Base-by-base conservation (phyloP, 2,888 invertebrate genomes). In the Sarcophaga caerulescens region DNA sequence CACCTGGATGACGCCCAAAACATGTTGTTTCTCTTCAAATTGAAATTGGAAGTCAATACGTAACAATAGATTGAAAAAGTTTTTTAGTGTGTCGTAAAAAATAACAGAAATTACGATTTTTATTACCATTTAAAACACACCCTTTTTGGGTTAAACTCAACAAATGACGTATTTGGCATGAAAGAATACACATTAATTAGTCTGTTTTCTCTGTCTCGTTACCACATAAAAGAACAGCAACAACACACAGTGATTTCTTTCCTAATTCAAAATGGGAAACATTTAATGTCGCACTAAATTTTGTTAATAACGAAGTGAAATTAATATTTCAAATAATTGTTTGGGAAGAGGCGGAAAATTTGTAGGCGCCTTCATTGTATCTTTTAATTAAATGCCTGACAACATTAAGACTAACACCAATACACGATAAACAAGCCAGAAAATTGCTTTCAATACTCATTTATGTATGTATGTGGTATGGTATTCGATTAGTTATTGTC, bases 1-100 rank as follows among this genome's bases (percentile, higher is more conserved):
- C 86, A 86, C 81, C 84, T 86, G 86, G 81, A 71, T 84, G 78
- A 86, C 86, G 86, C 86, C 86, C 78, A 44, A 75, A 84, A 70
- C 73, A 75, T 84, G 77, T 84, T 78, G 70, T 82, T 71, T 76
- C 52, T 59, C 68, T 35, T n/a, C n/a, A 52, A 74, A 76, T 77
- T 81, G 59, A 77, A 69, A 69, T 60, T 82, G 63, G n/a, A 79
- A 25, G 79, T 45, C 8, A 35, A 35, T 2, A 35, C 35, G 35
- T 14, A 74, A 12, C 23, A 11, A 17, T 75, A 84, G 84, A 84
- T 81, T 78, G 74, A 66, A 84, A 83, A 86, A 86, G 70, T 86
- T 82, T 35, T 35, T 35, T 84, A 77, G 77, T 82, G 12, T 35
- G 69, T 71, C 69, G 73, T 78, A 81, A 79, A 75, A 81, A 66